phyloP scores from a whole-genome alignment of 2,113 vertebrate genomes.

The Delphinapterus leucas region DNA sequence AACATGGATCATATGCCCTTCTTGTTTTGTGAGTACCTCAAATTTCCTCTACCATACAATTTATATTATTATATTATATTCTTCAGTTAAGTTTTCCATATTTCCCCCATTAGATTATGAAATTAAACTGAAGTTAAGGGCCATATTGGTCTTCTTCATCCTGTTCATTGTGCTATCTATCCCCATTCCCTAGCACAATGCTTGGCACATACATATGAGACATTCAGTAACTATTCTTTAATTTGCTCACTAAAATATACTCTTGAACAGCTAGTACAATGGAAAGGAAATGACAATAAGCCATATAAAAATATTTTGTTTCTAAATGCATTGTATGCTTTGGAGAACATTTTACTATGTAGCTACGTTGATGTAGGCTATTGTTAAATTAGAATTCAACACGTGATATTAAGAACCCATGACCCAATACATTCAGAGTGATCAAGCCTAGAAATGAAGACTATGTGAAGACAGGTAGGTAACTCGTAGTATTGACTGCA shows the following conservation, averaged over 20 bases:
- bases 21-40: not conserved
- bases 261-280: not conserved
- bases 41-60: not conserved
- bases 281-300: not conserved
- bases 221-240: not conserved
- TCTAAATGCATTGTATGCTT: not conserved
- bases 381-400: not conserved
- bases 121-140: not conserved
- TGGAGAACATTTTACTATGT: not conserved
- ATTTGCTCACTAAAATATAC: not conserved
- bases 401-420: not conserved
- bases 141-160: not conserved
- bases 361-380: not conserved
- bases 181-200: not conserved
- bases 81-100: not conserved
- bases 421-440: not conserved
- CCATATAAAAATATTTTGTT: not conserved
- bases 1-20: not conserved
- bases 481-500: not conserved
- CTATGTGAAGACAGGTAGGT: not conserved
- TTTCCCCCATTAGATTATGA: not conserved
- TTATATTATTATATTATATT: not conserved
- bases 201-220: not conserved
- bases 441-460: not conserved
- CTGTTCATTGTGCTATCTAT: not conserved